phyloP scores from a whole-genome alignment of 2,113 vertebrate species.

The Microcebus griseorufus region DNA sequence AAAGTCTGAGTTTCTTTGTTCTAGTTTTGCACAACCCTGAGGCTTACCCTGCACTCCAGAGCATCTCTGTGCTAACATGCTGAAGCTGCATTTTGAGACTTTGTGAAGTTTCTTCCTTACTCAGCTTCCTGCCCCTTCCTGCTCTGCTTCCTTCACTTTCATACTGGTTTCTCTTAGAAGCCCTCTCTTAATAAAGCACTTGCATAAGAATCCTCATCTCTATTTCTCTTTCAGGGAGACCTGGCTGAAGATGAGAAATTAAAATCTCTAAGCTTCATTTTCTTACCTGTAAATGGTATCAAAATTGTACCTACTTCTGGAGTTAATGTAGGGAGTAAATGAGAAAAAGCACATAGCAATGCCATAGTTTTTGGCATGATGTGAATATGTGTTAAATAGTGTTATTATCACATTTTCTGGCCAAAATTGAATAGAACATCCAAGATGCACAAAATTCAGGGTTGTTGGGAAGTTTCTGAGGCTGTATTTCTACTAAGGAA shows the following conservation, averaged over 20 bases:
- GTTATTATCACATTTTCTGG: background rate
- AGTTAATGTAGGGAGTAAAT: background rate
- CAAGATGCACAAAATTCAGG: background rate
- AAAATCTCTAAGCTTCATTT: background rate
- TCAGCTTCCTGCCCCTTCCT: background rate
- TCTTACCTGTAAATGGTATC: background rate
- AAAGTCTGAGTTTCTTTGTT: background rate
- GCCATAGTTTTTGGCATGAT: background rate
- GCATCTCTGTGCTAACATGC: background rate
- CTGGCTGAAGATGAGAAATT: background rate
- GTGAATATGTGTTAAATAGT: background rate
- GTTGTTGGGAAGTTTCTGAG: background rate
- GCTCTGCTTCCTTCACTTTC: background rate
- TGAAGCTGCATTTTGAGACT: background rate
- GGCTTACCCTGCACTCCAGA: background rate
- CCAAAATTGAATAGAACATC: background rate
- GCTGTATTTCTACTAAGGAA: background rate
- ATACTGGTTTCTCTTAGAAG: background rate
- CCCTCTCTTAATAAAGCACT: background rate
- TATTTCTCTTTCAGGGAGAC: background rate
- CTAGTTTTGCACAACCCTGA: background rate
- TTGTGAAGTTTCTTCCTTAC: background rate
- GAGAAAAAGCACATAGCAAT: background rate
- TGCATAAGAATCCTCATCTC: background rate
- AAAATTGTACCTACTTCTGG: background rate